Evolutionary conservation across 2,797 vertebrate species (phyloP).

Genomic region (Astyanax mexicanus): DNA sequence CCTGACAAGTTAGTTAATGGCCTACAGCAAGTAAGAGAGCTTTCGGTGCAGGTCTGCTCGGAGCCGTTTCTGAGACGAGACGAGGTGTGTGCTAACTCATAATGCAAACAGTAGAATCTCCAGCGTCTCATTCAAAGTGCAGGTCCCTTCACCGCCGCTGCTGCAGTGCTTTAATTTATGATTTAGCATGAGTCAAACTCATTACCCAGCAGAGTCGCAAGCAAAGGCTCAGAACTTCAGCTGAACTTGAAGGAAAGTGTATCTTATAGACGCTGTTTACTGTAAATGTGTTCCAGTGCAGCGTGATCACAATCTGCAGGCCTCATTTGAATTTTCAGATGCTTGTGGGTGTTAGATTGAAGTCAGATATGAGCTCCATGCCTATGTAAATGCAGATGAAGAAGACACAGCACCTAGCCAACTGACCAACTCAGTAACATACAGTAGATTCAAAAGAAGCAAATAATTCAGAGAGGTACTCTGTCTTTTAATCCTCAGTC

Average conservation of each 20-base stretch:
- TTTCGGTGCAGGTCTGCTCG: constrained; percentile 14
- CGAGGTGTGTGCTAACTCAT: neutral
- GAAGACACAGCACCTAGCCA: neutral
- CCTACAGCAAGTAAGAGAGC: constrained; percentile 3
- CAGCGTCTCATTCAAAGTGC: constrained; percentile 7
- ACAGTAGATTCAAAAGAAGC: neutral
- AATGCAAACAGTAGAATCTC: constrained; percentile 2
- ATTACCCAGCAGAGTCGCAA: neutral
- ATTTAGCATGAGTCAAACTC: constrained; percentile 37
- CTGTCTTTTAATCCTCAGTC: too few relatives aligned
- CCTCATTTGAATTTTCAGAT: neutral
- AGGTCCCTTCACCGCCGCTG: constrained; percentile 9
- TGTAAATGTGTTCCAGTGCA: neutral
- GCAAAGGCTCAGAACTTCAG: neutral
- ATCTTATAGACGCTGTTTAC: constrained; percentile 12
- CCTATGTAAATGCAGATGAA: constrained; percentile 20
- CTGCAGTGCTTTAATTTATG: constrained; percentile 25
- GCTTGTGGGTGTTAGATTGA: constrained; percentile 5
- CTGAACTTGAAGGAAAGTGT: constrained; percentile 7
- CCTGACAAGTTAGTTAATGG: constrained; percentile 45
- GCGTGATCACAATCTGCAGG: constrained; percentile 5
- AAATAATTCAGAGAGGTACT: neutral
- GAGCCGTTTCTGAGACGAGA: neutral
- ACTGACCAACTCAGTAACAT: neutral
- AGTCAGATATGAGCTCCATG: neutral